phyloP scores from a whole-genome alignment of 2,113 vertebrate species.

The Serilophus lunatus region DNA sequence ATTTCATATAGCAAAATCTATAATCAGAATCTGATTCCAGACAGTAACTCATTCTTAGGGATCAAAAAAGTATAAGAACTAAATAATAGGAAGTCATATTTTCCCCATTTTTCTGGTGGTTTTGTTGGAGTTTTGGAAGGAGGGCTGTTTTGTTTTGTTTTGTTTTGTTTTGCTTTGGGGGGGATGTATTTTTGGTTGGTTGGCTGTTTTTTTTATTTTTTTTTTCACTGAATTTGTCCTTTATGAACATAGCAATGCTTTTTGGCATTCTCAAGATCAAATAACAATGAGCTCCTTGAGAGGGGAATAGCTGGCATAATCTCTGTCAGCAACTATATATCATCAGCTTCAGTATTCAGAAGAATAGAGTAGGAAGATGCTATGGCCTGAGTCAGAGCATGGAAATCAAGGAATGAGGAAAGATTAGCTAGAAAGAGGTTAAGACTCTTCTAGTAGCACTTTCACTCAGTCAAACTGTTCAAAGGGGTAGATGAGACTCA shows the following conservation, averaged over 20 bases:
- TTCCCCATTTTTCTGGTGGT: background rate
- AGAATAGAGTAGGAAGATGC: background rate
- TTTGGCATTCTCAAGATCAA: background rate
- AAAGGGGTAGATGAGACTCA: background rate
- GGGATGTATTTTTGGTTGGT: accelerated
- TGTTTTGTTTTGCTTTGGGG: accelerated
- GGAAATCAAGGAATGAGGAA: background rate
- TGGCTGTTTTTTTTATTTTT: accelerated
- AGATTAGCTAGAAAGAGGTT: background rate
- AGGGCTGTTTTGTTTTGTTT: no score
- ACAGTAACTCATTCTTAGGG: background rate
- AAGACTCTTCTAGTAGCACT: background rate
- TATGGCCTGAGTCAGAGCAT: background rate
- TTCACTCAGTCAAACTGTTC: background rate
- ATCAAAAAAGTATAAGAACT: background rate
- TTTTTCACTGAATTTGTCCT: background rate
- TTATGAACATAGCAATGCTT: background rate
- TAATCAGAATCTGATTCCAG: background rate
- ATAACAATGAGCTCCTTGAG: background rate
- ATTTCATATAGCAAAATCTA: background rate
- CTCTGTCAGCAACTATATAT: background rate
- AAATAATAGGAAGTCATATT: background rate
- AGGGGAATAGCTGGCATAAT: background rate
- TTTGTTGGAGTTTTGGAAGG: background rate
- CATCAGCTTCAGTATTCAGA: background rate